These are phyloP conservation scores for Toxotes chatareus DNA, from an alignment of 2,113 vertebrate species.

Conservation along the genomic window DNA sequence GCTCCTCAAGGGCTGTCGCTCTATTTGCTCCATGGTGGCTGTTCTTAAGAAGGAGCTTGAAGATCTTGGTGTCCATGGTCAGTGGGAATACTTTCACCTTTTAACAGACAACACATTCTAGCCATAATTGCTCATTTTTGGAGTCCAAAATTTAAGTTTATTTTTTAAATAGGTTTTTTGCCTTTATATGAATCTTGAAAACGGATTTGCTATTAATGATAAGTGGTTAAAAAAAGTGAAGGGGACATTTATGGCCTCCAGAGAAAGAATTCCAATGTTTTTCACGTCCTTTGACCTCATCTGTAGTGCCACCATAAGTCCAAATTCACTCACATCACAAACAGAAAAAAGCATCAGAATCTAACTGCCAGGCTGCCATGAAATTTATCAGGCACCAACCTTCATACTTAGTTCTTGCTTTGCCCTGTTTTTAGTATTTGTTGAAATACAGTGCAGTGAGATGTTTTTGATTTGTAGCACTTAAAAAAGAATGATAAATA, in stretches of 20 bases:
- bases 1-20: slow-evolving; percentile 83
- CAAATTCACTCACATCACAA: no score
- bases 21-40: slow-evolving; percentile 79
- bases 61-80: slow-evolving; percentile 88
- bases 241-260: neutral
- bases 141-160: neutral
- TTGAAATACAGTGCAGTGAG: neutral
- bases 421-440: neutral
- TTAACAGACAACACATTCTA: neutral
- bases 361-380: neutral
- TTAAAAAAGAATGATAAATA: no score
- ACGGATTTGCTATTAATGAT: no score
- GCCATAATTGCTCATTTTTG: neutral
- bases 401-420: neutral
- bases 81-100: slow-evolving; percentile 39
- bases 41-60: slow-evolving; percentile 87
- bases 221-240: no score
- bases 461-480: neutral
- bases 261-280: no score
- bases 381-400: neutral
- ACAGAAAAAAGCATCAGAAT: neutral
- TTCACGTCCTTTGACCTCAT: neutral
- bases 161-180: neutral
- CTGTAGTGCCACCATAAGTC: neutral
- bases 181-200: no score